Evolutionary conservation across 2,888 invertebrate species (phyloP).

Genomic region (Drosophila colorata): DNA sequence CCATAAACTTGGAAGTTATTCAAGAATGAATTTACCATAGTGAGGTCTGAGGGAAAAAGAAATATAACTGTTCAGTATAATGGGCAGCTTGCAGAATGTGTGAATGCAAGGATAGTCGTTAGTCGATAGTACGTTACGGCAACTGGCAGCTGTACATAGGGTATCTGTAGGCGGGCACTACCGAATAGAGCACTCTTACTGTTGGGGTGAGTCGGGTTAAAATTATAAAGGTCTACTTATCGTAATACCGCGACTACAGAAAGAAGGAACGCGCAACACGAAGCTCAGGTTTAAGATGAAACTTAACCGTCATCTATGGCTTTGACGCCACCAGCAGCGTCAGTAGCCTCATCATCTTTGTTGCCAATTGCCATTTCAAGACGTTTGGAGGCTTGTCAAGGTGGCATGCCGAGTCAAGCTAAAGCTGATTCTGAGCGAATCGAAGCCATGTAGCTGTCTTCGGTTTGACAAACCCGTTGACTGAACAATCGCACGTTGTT

Average conservation of each 20-base stretch:
- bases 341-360: constrained; percentile 13
- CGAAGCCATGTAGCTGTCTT: constrained; percentile 53
- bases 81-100: too few species aligned
- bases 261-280: background rate
- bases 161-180: too few species aligned
- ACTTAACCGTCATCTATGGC: constrained; percentile 3
- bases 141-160: too few species aligned
- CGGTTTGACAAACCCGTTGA: constrained; percentile 72
- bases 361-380: constrained; percentile 59
- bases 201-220: too few species aligned
- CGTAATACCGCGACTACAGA: background rate
- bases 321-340: constrained; percentile 3
- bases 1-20: too few species aligned
- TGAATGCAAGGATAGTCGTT: too few species aligned
- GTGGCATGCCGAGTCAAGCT: constrained; percentile 47
- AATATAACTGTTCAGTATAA: too few species aligned
- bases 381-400: constrained; percentile 76
- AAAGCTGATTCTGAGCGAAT: constrained; percentile 30
- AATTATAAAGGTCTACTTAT: background rate
- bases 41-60: too few species aligned
- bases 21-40: too few species aligned
- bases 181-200: too few species aligned
- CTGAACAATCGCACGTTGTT: constrained; percentile 52
- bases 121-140: too few species aligned
- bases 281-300: constrained; percentile 2